Percentiles rank a stretch among this genome's conserved stretches.
Conservation (phyloP, 1,140 invertebrate genomes). For the Heliconius hewitsoni region DNA sequence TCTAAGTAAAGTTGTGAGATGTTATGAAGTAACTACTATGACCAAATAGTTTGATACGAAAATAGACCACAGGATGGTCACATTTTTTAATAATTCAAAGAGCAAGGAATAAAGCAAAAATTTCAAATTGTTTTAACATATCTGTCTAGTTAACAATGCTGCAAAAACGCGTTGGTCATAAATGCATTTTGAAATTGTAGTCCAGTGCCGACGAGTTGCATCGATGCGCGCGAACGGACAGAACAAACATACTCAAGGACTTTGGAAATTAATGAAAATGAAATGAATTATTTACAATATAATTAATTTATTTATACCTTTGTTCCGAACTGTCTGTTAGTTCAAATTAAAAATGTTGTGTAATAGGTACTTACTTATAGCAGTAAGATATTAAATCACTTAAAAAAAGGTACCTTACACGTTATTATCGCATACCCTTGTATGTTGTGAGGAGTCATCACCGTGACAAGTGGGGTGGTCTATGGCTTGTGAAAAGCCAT, state of each 20-base stretch:
- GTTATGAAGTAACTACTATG: too few relatives aligned
- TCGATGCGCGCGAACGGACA: constrained; percentile 56
- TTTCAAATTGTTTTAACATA: background rate
- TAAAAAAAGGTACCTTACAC: background rate
- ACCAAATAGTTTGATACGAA: too few relatives aligned
- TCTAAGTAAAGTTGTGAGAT: too few relatives aligned
- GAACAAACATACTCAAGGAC: constrained; percentile 56
- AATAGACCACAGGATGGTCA: too few relatives aligned
- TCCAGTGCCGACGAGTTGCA: constrained; percentile 54
- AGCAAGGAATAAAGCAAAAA: background rate
- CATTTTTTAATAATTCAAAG: background rate
- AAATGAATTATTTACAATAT: background rate
- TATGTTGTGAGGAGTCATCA: constrained; percentile 56
- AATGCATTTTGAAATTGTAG: constrained; percentile 66
- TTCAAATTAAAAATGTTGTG: background rate
- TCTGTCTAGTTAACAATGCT: background rate
- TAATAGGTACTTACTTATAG: constrained; percentile 9
- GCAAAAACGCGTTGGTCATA: background rate
- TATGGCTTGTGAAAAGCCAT: constrained; percentile 70
- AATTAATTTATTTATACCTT: background rate
- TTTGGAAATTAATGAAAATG: constrained; percentile 54
- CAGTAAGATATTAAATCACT: background rate
- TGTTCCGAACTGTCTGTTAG: background rate
- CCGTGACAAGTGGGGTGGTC: constrained; percentile 76
- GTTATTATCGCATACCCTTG: constrained; percentile 47